Evolutionary conservation across 2,888 invertebrate genomes (phyloP), one percentile per base, ranked within the genome.

Genomic region (Drosophila incognita): DNA sequence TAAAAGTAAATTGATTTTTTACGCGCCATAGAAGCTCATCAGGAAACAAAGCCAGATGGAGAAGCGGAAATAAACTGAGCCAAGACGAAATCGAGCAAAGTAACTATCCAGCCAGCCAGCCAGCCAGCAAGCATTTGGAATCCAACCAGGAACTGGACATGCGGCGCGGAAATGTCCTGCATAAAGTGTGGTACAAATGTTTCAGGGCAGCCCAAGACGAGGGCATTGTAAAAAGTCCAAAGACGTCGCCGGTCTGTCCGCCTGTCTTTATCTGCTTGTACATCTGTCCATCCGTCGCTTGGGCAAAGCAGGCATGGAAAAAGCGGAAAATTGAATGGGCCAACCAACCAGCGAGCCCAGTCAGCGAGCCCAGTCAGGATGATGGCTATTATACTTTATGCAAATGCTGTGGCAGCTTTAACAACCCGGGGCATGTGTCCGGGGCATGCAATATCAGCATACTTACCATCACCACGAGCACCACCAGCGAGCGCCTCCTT

Each of bases 331-430:
- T 87, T 87, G 89, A 88, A 88, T 88, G 83, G 82, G 24, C 46
- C 46, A 46, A 7, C 65, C 73, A 80, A 6, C 15, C 24, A 36
- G 4, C 53, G 18, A 66, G 75, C 58, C 65, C 74, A 81, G 49
- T 27, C 29, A 64, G 42, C 46, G 21, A 46, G 31, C 63, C 52
- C 58, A 53, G 59, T 59, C 84, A 80, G 82, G 86, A 87, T 88
- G 74, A 80, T 84, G 80, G 84, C 82, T 78, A 88, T 87, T 88
- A 88, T 87, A 82, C 87, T 87, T 88, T 88, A 87, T 87, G 87
- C 87, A 88, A 87, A 87, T 87, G 82, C 85, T 83, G 85, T 74
- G 82, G 83, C 85, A 82, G 89, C 85, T 75, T 83, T 79, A 83
- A 82, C 83, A 87, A 61, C 70, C 86, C 73, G 66, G 69, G 69